phyloP scores from a whole-genome alignment of 2,797 vertebrate species.

The Ptychobarbus kaznakovi region DNA sequence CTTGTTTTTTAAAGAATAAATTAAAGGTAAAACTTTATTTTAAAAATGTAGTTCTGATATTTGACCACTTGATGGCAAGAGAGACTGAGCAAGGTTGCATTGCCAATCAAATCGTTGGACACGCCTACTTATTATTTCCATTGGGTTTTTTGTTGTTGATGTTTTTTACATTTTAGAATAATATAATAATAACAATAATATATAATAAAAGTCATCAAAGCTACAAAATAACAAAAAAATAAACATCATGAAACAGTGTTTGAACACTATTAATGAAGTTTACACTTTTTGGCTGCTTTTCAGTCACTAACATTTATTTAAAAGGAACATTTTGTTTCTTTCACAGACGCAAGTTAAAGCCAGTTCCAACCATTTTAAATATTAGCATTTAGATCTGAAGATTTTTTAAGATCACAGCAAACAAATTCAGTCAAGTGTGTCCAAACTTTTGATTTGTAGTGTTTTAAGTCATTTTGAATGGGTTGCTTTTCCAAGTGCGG shows the following conservation, averaged over 20 bases:
- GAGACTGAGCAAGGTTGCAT: slow-evolving; percentile 19
- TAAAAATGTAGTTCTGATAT: slow-evolving; percentile 33
- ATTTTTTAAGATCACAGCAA: not conserved
- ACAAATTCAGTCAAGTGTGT: not conserved
- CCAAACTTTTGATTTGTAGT: slow-evolving; percentile 18
- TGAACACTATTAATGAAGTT: not conserved
- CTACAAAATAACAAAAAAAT: not conserved
- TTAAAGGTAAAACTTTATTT: slow-evolving; percentile 11
- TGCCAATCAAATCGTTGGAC: not conserved
- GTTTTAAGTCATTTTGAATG: slow-evolving; percentile 14
- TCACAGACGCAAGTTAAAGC: not conserved
- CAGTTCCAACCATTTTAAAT: not conserved
- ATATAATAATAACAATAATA: too few relatives aligned
- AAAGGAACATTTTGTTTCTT: not conserved
- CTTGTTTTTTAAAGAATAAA: slow-evolving; percentile 22
- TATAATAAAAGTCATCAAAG: not conserved
- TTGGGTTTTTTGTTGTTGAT: too few relatives aligned
- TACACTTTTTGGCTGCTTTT: slow-evolving; percentile 1
- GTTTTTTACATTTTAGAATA: not conserved
- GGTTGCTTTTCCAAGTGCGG: slow-evolving; percentile 24
- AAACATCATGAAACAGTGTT: not conserved
- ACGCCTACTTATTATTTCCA: not conserved
- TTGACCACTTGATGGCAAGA: slow-evolving; percentile 68
- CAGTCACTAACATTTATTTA: not conserved
- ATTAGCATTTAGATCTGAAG: slow-evolving; percentile 20